Conservation (phyloP, 2,888 invertebrate genomes). For the Mythimna impura region DNA sequence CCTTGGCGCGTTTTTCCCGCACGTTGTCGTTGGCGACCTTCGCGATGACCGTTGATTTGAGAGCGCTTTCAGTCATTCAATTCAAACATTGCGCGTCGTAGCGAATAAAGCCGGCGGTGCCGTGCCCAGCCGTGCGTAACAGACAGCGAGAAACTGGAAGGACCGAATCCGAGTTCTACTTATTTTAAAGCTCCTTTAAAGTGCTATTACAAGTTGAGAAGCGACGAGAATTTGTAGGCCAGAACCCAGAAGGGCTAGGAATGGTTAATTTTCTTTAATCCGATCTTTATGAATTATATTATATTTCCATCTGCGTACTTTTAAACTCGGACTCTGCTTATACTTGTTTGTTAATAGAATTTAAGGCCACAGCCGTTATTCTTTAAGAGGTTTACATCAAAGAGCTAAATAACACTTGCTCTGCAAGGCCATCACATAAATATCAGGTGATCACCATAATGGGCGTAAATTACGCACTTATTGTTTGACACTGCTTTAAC, state of each 20-base stretch:
- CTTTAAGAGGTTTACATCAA: conserved; percentile 28
- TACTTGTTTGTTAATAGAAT: conserved; percentile 1
- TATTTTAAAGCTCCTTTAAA: conserved; percentile 36
- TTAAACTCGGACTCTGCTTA: not conserved
- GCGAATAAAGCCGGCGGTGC: conserved; percentile 21
- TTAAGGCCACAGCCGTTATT: conserved; percentile 15
- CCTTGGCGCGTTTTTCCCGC: conserved; percentile 72
- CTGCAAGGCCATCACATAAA: conserved; percentile 27
- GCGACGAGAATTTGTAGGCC: conserved; percentile 23
- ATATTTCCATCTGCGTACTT: not conserved
- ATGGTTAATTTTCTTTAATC: conserved; percentile 17
- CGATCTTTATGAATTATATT: not conserved
- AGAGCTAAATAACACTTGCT: conserved; percentile 26
- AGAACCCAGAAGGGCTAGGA: not conserved
- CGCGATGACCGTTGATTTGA: conserved; percentile 62
- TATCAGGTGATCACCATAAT: conserved; percentile 32
- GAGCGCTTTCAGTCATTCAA: conserved; percentile 53
- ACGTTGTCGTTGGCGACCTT: conserved; percentile 69
- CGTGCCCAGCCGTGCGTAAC: conserved; percentile 31
- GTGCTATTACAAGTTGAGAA: conserved; percentile 20
- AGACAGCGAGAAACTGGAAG: conserved; percentile 23
- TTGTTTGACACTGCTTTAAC: conserved; percentile 6
- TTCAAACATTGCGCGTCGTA: conserved; percentile 30
- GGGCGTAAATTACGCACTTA: conserved; percentile 24
- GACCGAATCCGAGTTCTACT: conserved; percentile 22